phyloP scores from a whole-genome alignment of 2,888 invertebrate species.

The Ectemnius lituratus region DNA sequence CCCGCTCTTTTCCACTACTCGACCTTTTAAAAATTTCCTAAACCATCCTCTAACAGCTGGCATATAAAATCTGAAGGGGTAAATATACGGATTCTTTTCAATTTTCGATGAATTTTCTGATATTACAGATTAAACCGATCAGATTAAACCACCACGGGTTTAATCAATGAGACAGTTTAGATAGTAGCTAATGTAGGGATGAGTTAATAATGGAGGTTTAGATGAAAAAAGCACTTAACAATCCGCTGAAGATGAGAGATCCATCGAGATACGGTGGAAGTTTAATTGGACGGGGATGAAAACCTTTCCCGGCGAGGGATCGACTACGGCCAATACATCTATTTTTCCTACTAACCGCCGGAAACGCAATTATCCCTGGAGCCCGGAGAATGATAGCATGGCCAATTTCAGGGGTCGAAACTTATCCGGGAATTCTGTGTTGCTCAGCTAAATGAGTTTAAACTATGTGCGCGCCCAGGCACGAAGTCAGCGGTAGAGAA shows the following conservation, averaged over 20 bases:
- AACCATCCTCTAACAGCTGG: no score
- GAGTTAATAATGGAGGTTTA: slow-evolving; percentile 25
- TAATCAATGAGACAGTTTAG: slow-evolving; percentile 22
- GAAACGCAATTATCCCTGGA: slow-evolving; percentile 45
- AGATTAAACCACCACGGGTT: no score
- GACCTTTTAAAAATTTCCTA: not conserved
- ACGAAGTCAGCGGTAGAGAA: no score
- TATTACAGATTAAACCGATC: no score
- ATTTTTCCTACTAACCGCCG: slow-evolving; percentile 39
- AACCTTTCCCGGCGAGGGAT: slow-evolving; percentile 43
- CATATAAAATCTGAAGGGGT: no score
- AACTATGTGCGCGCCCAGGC: no score
- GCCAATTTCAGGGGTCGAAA: not conserved
- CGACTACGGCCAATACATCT: slow-evolving; percentile 22
- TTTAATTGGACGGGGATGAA: slow-evolving; percentile 42
- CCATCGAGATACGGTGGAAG: slow-evolving; percentile 36
- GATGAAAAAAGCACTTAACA: slow-evolving; percentile 46
- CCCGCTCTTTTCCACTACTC: not conserved
- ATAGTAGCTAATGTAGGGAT: slow-evolving; percentile 29
- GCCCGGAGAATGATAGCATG: slow-evolving; percentile 5
- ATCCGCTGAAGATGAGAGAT: slow-evolving; percentile 19
- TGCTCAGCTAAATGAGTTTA: slow-evolving; percentile 18
- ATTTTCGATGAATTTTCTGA: no score
- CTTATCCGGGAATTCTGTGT: not conserved
- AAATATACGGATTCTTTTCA: no score